Evolutionary conservation across 2,113 vertebrate species (phyloP).

Genomic region (Nesogale talazaci): DNA sequence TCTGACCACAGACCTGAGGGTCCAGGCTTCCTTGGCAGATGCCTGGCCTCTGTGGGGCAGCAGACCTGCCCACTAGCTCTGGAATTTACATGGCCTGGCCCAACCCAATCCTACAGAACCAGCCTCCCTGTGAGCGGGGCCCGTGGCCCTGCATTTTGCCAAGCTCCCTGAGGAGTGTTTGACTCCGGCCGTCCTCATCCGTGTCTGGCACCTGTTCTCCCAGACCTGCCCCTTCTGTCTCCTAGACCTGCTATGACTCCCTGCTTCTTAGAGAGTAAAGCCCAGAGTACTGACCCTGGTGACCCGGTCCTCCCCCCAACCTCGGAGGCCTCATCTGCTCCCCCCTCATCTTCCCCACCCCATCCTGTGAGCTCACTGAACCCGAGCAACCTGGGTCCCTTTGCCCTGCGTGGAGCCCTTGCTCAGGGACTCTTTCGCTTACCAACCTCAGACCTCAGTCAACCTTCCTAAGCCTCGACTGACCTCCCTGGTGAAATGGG

Average conservation of each 20-base stretch:
- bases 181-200: background rate
- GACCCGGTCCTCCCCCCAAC: background rate
- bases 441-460: conserved; percentile 24
- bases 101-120: background rate
- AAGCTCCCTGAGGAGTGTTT: background rate
- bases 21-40: background rate
- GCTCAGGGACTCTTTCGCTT: background rate
- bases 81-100: background rate
- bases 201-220: background rate
- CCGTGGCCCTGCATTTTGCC: background rate
- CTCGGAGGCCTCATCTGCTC: background rate
- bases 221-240: background rate
- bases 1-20: background rate
- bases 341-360: background rate
- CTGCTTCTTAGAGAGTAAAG: background rate
- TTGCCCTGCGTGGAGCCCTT: background rate
- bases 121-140: background rate
- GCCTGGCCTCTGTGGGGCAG: background rate
- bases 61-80: background rate
- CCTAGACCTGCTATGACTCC: background rate
- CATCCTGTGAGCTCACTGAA: background rate
- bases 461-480: conserved; percentile 60
- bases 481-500: conserved; percentile 46
- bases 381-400: background rate
- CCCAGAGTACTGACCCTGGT: background rate